Percentiles rank a stretch among this genome's conserved stretches.
These are phyloP conservation scores for Xenopus borealis DNA, from an alignment of 2,113 vertebrate genomes.

Conservation along the genomic window DNA sequence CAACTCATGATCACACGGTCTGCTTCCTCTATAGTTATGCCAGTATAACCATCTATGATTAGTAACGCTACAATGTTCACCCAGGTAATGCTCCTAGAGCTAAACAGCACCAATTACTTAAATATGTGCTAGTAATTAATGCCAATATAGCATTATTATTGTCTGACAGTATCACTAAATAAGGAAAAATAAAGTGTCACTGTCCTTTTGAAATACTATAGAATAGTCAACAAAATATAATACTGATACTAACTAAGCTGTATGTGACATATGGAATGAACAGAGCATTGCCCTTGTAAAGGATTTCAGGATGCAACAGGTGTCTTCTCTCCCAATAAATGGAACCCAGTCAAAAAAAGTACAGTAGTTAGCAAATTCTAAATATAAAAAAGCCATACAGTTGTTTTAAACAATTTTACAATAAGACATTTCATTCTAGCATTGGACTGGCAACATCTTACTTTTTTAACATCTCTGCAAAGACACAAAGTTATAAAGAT, in stretches of 20 bases:
- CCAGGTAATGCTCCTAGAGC: no score
- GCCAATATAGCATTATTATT: no score
- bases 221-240: not conserved
- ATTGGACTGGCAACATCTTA: not conserved
- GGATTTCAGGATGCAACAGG: not conserved
- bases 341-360: not conserved
- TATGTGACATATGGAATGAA: not conserved
- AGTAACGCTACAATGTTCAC: no score
- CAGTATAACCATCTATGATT: no score
- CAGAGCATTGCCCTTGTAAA: not conserved
- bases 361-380: not conserved
- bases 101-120: no score
- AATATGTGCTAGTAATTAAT: no score
- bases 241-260: not conserved
- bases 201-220: not conserved
- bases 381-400: not conserved
- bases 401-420: not conserved
- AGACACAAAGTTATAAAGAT: not conserved
- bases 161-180: no score
- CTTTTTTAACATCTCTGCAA: not conserved
- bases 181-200: no score
- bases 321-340: not conserved
- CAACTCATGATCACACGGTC: no score
- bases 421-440: not conserved
- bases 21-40: no score